Conservation (phyloP, 2,888 invertebrate species). For the Gasteruption jaculator region DNA sequence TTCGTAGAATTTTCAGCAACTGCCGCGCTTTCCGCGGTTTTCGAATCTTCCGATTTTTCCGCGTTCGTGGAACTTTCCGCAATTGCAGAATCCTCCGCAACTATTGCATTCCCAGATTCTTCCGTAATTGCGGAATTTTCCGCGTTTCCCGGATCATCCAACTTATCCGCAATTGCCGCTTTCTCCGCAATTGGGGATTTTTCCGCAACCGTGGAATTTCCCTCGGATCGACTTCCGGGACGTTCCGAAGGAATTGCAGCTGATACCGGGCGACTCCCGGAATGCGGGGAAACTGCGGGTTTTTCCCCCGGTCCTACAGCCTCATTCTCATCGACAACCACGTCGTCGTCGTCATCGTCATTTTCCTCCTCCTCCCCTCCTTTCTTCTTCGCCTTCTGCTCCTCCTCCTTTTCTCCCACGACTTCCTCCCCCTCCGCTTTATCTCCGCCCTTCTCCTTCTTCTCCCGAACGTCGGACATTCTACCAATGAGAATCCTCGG, state of each 20-base stretch:
- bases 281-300: not conserved
- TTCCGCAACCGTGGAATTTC: constrained; percentile 1
- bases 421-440: too few species aligned
- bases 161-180: not conserved
- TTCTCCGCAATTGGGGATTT: not conserved
- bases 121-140: too few species aligned
- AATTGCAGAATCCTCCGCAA: too few species aligned
- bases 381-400: constrained; percentile 17
- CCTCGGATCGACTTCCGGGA: not conserved
- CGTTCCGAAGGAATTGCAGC: too few species aligned
- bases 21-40: too few species aligned
- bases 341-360: constrained; percentile 35
- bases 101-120: too few species aligned
- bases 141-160: not conserved
- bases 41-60: too few species aligned
- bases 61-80: too few species aligned
- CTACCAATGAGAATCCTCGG: constrained; percentile 27
- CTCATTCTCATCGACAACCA: constrained; percentile 34
- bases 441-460: constrained; percentile 10
- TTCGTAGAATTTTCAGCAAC: too few species aligned
- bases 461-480: constrained; percentile 34
- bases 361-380: constrained; percentile 22
- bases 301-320: too few species aligned
- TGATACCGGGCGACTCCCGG: too few species aligned
- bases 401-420: constrained; percentile 10